Conservation (phyloP, 2,113 vertebrate genomes). For the Hymenochirus boettgeri region DNA sequence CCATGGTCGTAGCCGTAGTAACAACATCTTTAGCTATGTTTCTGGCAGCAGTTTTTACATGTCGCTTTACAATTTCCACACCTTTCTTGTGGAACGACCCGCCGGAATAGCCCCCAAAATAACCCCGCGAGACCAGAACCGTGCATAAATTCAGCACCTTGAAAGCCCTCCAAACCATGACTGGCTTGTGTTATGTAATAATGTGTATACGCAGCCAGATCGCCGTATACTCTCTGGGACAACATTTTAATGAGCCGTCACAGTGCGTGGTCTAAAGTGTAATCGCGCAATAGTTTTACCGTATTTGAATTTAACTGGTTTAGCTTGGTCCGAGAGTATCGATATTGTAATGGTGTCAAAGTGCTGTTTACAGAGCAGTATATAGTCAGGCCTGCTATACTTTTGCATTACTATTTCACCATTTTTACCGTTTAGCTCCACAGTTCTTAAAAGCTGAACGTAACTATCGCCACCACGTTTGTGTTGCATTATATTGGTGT, state of each 20-base stretch:
- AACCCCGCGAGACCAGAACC: background rate
- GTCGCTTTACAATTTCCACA: background rate
- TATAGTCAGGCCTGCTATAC: background rate
- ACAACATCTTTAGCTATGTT: background rate
- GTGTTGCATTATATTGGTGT: no score
- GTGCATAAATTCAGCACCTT: no score
- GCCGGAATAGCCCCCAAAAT: background rate
- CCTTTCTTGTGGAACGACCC: background rate
- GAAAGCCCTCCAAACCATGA: no score
- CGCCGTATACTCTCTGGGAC: constrained; percentile 5
- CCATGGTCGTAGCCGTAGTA: background rate
- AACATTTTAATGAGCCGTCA: background rate
- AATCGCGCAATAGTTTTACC: no score
- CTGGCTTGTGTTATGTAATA: background rate
- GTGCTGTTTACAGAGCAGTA: background rate
- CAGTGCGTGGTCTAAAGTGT: background rate
- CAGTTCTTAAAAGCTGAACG: no score
- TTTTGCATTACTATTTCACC: background rate
- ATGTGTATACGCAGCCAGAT: background rate
- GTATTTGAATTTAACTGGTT: constrained; percentile 6
- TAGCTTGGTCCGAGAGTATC: background rate
- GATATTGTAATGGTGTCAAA: background rate
- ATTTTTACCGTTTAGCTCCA: background rate
- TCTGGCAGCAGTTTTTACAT: background rate
- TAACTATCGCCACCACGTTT: no score